These are phyloP conservation scores for Pseudomyrmex cubaensis DNA, from an alignment of 1,140 invertebrate genomes.

Conservation along the genomic window DNA sequence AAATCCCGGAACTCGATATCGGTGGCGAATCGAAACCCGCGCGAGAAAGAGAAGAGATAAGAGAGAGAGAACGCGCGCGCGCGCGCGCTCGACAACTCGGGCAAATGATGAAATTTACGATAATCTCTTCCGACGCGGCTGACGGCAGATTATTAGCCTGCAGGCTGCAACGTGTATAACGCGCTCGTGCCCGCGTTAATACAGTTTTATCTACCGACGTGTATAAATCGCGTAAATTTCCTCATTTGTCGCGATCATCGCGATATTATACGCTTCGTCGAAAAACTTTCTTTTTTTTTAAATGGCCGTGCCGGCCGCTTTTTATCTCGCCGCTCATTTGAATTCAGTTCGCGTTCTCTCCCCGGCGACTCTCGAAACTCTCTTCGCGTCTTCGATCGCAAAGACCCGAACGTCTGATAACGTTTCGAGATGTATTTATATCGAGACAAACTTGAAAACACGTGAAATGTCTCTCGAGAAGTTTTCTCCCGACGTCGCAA, in stretches of 20 bases:
- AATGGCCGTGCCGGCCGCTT: not conserved
- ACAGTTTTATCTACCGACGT: conserved; percentile 39
- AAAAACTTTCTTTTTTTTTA: not conserved
- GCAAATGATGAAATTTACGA: conserved; percentile 53
- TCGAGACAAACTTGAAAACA: too few relatives aligned
- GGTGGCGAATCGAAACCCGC: conserved; percentile 46
- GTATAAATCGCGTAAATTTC: conserved; percentile 30
- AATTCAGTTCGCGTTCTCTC: too few relatives aligned
- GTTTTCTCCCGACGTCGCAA: too few relatives aligned
- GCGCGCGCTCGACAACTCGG: conserved; percentile 30
- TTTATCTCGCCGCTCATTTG: too few relatives aligned
- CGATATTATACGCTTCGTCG: not conserved
- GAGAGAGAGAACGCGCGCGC: not conserved
- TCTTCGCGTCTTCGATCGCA: too few relatives aligned
- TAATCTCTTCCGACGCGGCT: conserved; percentile 45
- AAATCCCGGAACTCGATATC: conserved; percentile 63
- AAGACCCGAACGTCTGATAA: too few relatives aligned
- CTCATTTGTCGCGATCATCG: conserved; percentile 2
- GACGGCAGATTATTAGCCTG: conserved; percentile 43
- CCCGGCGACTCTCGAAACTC: too few relatives aligned
- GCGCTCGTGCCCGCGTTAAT: conserved; percentile 39
- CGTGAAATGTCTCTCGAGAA: too few relatives aligned
- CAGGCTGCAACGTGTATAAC: conserved; percentile 2
- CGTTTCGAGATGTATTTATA: too few relatives aligned
- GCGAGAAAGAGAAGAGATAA: not conserved